Percentiles rank a stretch among this genome's conserved stretches.
Conservation (phyloP, 2,888 invertebrate genomes). For the Ophion slaviceki region DNA sequence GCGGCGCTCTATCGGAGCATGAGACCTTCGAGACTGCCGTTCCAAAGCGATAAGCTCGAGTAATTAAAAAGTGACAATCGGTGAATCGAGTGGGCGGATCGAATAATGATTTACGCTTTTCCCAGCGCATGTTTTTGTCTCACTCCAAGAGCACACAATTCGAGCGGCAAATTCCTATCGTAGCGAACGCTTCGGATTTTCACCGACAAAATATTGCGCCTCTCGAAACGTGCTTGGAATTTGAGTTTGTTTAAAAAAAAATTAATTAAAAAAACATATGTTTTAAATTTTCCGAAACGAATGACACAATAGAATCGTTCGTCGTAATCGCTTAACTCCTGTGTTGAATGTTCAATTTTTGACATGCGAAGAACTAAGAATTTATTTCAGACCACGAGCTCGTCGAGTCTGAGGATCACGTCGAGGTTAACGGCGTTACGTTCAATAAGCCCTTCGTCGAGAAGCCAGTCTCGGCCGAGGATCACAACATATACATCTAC, state of each 20-base stretch:
- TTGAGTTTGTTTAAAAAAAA: neutral
- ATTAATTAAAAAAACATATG: neutral
- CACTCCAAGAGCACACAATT: neutral
- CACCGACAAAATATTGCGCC: neutral
- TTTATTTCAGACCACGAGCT: slow-evolving; percentile 91
- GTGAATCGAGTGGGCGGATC: too few relatives aligned
- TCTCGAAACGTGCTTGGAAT: too few relatives aligned
- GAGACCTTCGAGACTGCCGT: neutral
- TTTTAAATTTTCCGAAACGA: neutral
- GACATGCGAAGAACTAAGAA: slow-evolving; percentile 76
- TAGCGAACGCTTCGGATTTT: slow-evolving; percentile 14
- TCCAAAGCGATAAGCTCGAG: neutral
- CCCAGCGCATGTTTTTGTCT: neutral
- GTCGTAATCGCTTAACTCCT: slow-evolving; percentile 64
- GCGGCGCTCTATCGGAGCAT: neutral
- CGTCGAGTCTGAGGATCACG: slow-evolving; percentile 98
- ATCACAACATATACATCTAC: slow-evolving; percentile 99
- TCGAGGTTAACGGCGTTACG: slow-evolving; percentile 97
- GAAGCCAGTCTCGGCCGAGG: slow-evolving; percentile 99
- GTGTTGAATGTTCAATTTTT: slow-evolving; percentile 73
- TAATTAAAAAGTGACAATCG: too few relatives aligned
- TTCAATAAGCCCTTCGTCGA: slow-evolving; percentile 99
- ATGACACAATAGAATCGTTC: slow-evolving; percentile 13
- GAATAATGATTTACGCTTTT: neutral
- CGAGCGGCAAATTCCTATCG: neutral